Percentiles rank a stretch among this genome's conserved stretches.
phyloP scores from a whole-genome alignment of 1,140 invertebrate species.

The Psix sp. region DNA sequence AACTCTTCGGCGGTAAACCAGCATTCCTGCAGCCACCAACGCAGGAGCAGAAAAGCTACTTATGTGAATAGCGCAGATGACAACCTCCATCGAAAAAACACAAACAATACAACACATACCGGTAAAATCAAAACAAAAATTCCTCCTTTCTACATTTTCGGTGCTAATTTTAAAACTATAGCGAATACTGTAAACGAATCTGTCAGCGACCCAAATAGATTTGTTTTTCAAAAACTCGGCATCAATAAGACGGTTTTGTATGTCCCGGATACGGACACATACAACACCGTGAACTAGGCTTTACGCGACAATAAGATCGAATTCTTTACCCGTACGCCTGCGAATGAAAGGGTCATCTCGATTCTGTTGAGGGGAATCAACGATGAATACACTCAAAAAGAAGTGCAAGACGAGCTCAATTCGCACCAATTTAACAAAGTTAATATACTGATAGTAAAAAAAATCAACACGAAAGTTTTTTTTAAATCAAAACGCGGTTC shows the following conservation, averaged over 20 bases:
- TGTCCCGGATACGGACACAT: too few relatives aligned
- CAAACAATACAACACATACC: too few relatives aligned
- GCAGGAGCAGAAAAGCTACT: too few relatives aligned
- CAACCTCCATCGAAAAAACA: too few relatives aligned
- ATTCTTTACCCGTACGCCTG: too few relatives aligned
- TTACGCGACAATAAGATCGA: too few relatives aligned
- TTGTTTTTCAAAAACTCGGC: background rate
- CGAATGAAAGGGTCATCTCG: too few relatives aligned
- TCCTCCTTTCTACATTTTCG: constrained; percentile 11
- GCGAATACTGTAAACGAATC: constrained; percentile 1
- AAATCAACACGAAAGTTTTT: constrained; percentile 10
- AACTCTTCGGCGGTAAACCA: too few relatives aligned
- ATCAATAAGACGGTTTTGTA: background rate
- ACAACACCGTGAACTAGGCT: too few relatives aligned
- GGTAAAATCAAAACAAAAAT: background rate
- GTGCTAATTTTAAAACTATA: background rate
- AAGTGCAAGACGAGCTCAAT: background rate
- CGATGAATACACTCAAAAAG: background rate
- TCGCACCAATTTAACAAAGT: background rate
- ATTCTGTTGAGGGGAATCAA: background rate
- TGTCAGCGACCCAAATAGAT: background rate
- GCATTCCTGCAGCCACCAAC: too few relatives aligned
- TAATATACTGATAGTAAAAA: constrained; percentile 3
- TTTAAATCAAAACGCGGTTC: constrained; percentile 4
- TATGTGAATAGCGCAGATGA: too few relatives aligned